Evolutionary conservation across 2,797 vertebrate genomes (phyloP).

Genomic region (Nannoperca obscura): DNA sequence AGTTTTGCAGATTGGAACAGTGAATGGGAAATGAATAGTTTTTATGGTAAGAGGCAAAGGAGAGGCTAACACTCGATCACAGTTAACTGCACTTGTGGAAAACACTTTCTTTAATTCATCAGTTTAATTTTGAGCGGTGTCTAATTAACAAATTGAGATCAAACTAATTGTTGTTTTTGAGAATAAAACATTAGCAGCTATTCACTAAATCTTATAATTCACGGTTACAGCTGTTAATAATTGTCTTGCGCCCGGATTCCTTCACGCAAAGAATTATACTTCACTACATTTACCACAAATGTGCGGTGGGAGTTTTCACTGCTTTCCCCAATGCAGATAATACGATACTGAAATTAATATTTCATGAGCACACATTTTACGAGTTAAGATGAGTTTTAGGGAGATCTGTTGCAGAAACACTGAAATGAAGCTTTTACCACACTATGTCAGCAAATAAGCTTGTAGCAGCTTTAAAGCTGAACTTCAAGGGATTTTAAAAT

Average conservation of each 20-base stretch:
- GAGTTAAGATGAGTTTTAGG: neutral
- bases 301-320: neutral
- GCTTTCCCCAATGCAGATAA: neutral
- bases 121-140: constrained; percentile 7
- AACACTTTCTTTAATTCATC: constrained; percentile 16
- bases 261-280: neutral
- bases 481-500: no score
- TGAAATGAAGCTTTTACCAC: no score
- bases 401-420: neutral
- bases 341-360: neutral
- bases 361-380: neutral
- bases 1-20: neutral
- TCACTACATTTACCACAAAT: neutral
- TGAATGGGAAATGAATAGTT: constrained; percentile 19
- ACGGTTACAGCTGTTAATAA: constrained; percentile 12
- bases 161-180: neutral
- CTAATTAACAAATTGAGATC: constrained; percentile 32
- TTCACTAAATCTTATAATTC: neutral
- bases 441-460: neutral
- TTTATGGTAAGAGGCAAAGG: neutral
- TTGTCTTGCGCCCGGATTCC: neutral
- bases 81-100: constrained; percentile 9
- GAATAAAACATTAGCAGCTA: constrained; percentile 20
- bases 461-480: neutral
- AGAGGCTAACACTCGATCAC: constrained; percentile 28